A percentile compares a stretch with the other conserved stretches of the same genome.
These are phyloP conservation scores for Anisognathus igniventris DNA, from an alignment of 2,797 vertebrate genomes.

Conservation along the genomic window DNA sequence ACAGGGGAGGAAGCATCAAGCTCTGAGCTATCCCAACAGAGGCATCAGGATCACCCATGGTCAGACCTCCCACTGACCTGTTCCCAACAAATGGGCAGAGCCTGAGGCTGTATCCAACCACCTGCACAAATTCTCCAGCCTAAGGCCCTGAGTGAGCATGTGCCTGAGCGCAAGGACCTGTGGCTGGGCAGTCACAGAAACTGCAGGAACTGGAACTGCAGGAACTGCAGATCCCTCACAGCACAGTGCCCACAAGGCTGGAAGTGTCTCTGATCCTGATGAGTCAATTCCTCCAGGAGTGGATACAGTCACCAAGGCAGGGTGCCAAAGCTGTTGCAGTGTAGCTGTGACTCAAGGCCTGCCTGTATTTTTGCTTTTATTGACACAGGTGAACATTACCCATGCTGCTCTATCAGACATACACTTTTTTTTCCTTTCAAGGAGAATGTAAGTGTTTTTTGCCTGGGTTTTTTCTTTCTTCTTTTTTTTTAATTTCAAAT, in stretches of 20 bases:
- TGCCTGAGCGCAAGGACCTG: background rate
- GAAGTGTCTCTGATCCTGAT: background rate
- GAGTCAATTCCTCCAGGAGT: background rate
- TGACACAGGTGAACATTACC: background rate
- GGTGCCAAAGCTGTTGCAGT: background rate
- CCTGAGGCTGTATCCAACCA: background rate
- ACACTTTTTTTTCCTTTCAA: fast-evolving
- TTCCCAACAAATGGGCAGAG: background rate
- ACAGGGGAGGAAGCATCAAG: too few relatives aligned
- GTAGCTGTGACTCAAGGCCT: background rate
- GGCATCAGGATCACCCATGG: fast-evolving
- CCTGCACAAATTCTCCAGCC: background rate
- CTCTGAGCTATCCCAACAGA: background rate
- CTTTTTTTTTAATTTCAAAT: background rate
- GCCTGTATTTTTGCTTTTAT: background rate
- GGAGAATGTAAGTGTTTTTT: background rate
- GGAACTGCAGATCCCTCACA: fast-evolving
- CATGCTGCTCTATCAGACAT: background rate
- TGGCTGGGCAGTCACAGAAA: background rate
- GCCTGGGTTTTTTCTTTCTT: too few relatives aligned
- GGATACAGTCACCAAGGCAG: background rate
- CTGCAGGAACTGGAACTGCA: background rate
- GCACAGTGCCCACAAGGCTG: fast-evolving
- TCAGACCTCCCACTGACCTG: background rate
- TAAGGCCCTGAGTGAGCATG: fast-evolving